Conservation (phyloP, 1,140 invertebrate genomes). For the Trichonephila clavata region DNA sequence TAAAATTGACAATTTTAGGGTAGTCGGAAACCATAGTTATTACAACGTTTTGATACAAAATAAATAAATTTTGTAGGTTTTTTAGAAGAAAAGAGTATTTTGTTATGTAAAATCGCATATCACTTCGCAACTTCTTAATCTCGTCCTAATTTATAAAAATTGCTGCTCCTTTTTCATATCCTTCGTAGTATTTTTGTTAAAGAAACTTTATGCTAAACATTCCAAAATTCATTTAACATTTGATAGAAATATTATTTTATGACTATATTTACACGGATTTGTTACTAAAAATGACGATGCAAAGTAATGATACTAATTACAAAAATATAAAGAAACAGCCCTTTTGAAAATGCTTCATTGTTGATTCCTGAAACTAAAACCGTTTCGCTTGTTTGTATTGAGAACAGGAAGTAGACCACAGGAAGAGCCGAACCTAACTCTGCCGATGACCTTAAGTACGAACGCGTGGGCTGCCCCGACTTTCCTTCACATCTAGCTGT, state of each 20-base stretch:
- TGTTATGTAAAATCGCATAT: too few relatives aligned
- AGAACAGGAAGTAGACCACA: constrained; percentile 14
- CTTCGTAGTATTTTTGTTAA: too few relatives aligned
- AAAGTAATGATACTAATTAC: not conserved
- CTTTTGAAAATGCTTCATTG: not conserved
- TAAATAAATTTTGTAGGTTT: too few relatives aligned
- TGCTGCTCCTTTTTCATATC: too few relatives aligned
- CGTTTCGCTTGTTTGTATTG: not conserved
- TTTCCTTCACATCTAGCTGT: not conserved
- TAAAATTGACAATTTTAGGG: too few relatives aligned
- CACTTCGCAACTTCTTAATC: too few relatives aligned
- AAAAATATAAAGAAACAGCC: not conserved
- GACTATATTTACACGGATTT: not conserved
- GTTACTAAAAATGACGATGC: not conserved
- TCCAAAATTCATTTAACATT: too few relatives aligned
- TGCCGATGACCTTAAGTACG: not conserved
- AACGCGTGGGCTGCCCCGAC: not conserved
- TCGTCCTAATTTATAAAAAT: too few relatives aligned
- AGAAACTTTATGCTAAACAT: too few relatives aligned
- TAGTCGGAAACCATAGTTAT: too few relatives aligned
- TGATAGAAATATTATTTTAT: not conserved
- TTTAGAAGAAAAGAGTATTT: too few relatives aligned
- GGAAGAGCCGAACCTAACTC: not conserved
- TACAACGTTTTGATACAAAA: too few relatives aligned
- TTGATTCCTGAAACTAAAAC: not conserved